Percentiles rank a stretch among this genome's conserved stretches.
phyloP scores from a whole-genome alignment of 1,140 invertebrate species.

The Cydia splendana region DNA sequence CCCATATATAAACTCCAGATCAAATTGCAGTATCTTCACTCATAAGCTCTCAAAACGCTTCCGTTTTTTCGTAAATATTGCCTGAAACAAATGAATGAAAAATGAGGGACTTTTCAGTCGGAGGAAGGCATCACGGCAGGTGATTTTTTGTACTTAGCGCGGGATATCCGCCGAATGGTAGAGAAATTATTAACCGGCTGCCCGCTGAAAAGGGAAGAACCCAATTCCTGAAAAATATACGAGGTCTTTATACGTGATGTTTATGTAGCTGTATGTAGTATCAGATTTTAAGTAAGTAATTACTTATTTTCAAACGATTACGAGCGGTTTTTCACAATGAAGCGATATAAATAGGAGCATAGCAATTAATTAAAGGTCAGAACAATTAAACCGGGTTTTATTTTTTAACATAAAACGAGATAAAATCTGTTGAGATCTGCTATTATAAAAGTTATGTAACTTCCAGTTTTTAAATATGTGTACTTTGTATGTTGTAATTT shows the following conservation, averaged over 20 bases:
- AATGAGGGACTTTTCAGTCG: constrained; percentile 27
- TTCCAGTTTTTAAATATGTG: no score
- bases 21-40: neutral
- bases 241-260: constrained; percentile 25
- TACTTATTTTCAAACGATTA: neutral
- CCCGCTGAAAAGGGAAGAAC: constrained; percentile 19
- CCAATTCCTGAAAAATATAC: constrained; percentile 20
- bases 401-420: no score
- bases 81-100: constrained; percentile 25
- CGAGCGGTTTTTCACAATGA: neutral
- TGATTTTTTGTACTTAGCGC: constrained; percentile 29
- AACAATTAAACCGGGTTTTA: no score
- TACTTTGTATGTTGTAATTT: no score
- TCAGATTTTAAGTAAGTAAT: neutral
- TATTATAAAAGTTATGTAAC: no score
- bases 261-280: neutral
- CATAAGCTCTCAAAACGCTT: neutral
- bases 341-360: neutral
- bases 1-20: neutral
- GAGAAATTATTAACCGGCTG: constrained; percentile 27
- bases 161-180: constrained; percentile 26
- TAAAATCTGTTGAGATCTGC: no score
- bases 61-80: constrained; percentile 24
- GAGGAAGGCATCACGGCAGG: constrained; percentile 28
- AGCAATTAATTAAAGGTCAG: neutral